phyloP scores from a whole-genome alignment of 2,797 vertebrate species.

The Pseudocheirus occidentalis region DNA sequence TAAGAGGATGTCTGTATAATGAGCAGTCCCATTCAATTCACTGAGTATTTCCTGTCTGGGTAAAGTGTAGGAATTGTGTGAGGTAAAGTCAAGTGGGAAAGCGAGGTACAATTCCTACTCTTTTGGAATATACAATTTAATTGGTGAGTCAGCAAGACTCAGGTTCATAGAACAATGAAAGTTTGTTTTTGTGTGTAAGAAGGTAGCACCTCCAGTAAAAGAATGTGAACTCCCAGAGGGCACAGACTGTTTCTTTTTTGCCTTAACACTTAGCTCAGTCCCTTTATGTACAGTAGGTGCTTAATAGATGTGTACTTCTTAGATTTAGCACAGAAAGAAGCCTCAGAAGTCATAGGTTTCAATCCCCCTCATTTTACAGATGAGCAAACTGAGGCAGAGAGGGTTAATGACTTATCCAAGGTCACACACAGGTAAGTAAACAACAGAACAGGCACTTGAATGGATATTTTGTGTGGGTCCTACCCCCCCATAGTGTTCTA shows the following conservation, averaged over 20 bases:
- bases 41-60: background rate
- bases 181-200: background rate
- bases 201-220: background rate
- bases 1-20: background rate
- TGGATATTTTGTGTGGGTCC: background rate
- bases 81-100: background rate
- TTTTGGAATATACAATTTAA: background rate
- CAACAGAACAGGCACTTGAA: background rate
- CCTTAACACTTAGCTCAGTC: background rate
- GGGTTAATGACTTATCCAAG: background rate
- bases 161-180: background rate
- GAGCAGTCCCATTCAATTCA: background rate
- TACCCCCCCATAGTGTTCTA: background rate
- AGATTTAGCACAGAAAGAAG: background rate
- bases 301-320: background rate
- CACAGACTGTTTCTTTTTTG: background rate
- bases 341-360: background rate
- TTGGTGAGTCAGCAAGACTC: background rate
- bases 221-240: background rate
- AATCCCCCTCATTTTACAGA: slow-evolving; percentile 4
- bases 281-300: background rate
- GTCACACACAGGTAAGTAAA: background rate
- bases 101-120: background rate
- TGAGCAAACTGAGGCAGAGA: slow-evolving; percentile 22
- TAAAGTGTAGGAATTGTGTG: background rate